These are phyloP conservation scores for Calidris pugnax DNA, from an alignment of 2,113 vertebrate species.

Conservation along the genomic window DNA sequence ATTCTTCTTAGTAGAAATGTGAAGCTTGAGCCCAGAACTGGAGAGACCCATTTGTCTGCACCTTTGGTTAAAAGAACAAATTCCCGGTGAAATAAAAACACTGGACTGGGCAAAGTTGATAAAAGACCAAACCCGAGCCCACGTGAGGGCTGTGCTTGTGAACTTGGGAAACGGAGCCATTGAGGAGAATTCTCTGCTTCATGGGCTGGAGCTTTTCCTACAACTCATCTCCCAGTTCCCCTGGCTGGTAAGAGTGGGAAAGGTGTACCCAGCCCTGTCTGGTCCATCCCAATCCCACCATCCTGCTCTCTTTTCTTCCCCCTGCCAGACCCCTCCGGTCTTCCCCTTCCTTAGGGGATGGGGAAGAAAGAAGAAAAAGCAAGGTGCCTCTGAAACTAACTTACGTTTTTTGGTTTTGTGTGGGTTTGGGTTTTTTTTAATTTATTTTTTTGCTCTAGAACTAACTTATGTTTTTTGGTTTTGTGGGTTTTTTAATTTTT, in stretches of 20 bases:
- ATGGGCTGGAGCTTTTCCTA: background rate
- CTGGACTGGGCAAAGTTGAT: background rate
- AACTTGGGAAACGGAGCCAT: background rate
- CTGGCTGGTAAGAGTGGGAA: background rate
- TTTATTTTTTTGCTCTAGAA: background rate
- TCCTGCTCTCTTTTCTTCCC: background rate
- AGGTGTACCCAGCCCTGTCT: background rate
- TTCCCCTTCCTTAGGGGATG: background rate
- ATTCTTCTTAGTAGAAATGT: background rate
- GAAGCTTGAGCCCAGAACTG: background rate
- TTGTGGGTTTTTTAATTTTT: too few relatives aligned
- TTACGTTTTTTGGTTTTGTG: background rate
- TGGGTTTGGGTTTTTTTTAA: too few relatives aligned
- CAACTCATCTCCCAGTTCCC: background rate
- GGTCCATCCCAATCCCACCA: background rate
- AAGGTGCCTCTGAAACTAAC: background rate
- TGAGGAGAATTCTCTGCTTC: background rate
- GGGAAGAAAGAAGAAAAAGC: background rate
- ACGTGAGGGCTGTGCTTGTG: accelerated
- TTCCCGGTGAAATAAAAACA: background rate
- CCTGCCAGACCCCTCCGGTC: background rate
- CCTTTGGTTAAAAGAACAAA: background rate
- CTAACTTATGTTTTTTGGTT: background rate
- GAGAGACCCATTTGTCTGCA: too few relatives aligned
- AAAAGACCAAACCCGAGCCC: background rate